These are phyloP conservation scores for Corythoichthys intestinalis DNA, from an alignment of 2,113 vertebrate species.

Conservation along the genomic window DNA sequence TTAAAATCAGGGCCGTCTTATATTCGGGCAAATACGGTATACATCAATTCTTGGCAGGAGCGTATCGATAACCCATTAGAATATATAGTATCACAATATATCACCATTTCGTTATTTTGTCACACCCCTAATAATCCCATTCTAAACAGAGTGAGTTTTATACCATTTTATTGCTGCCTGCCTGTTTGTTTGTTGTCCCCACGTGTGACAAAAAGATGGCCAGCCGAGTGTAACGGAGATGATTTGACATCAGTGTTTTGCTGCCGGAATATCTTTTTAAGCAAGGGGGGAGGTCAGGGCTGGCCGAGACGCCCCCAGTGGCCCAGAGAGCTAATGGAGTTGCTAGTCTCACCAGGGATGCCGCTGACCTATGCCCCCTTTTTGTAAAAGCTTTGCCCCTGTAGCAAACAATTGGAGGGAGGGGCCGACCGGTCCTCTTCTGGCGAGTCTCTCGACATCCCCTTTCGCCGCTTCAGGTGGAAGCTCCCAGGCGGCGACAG, in stretches of 20 bases:
- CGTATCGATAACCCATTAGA: no score
- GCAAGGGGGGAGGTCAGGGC: constrained; percentile 2
- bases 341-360: constrained; percentile 51
- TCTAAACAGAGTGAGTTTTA: no score
- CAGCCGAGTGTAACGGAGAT: neutral
- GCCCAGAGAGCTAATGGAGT: constrained; percentile 66
- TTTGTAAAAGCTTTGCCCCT: constrained; percentile 73
- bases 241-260: neutral
- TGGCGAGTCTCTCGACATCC: constrained; percentile 55
- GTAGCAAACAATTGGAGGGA: constrained; percentile 56
- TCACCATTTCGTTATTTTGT: no score
- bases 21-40: no score
- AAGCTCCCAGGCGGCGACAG: constrained; percentile 51
- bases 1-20: no score
- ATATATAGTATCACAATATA: no score
- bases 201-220: neutral
- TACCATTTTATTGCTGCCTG: neutral
- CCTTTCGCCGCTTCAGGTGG: constrained; percentile 37
- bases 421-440: constrained; percentile 39
- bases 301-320: constrained; percentile 23
- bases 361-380: constrained; percentile 51
- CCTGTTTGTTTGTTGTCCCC: constrained; percentile 7
- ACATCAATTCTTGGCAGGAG: no score
- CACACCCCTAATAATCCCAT: no score
- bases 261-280: neutral